Evolutionary conservation across 2,888 invertebrate species (phyloP).

Genomic region (Noctua janthina): DNA sequence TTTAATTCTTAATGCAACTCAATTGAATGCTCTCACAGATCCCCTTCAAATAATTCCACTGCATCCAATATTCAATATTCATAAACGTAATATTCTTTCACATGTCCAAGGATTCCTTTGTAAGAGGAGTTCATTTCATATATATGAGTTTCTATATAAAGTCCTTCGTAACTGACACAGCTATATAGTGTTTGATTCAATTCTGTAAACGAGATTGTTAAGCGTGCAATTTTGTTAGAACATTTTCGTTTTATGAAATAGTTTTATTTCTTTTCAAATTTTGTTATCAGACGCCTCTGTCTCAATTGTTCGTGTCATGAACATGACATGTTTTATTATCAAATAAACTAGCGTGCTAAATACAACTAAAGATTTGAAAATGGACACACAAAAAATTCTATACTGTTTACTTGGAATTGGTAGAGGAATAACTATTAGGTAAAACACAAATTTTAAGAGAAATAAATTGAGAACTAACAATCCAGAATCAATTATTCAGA

Average conservation of each 20-base stretch:
- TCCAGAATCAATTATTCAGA: conserved; percentile 18
- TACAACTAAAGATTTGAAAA: background rate
- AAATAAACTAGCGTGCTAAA: background rate
- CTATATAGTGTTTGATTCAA: conserved; percentile 48
- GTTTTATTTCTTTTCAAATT: background rate
- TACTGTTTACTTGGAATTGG: background rate
- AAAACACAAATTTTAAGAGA: too few species aligned
- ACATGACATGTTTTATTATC: background rate
- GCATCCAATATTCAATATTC: conserved; percentile 56
- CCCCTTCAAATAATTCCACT: conserved; percentile 47
- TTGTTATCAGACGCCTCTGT: background rate
- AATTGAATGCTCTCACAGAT: conserved; percentile 36
- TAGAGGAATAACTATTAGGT: background rate
- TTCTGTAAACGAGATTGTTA: conserved; percentile 29
- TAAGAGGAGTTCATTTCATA: conserved; percentile 50
- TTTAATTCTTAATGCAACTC: conserved; percentile 23
- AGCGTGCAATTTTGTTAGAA: background rate
- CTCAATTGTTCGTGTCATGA: background rate
- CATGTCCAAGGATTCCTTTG: conserved; percentile 49
- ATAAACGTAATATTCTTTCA: conserved; percentile 56
- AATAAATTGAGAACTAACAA: background rate
- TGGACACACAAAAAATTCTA: too few species aligned
- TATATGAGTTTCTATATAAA: conserved; percentile 51
- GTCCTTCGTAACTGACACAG: conserved; percentile 36
- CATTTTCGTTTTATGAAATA: conserved; percentile 9